Conservation (phyloP, 2,113 vertebrate species). For the Lanius ludovicianus region DNA sequence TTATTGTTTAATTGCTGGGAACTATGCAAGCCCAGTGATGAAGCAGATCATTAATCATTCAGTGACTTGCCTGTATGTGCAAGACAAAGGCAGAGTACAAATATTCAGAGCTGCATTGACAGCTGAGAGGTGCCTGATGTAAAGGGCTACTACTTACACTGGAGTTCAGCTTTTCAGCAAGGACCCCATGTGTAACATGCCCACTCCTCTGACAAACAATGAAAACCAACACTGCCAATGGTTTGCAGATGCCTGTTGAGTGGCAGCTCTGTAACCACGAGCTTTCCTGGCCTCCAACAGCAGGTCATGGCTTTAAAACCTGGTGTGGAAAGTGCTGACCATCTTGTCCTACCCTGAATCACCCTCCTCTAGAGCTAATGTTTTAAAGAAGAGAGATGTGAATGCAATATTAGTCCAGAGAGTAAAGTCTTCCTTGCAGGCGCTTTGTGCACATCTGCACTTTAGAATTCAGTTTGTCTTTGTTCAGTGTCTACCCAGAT, state of each 20-base stretch:
- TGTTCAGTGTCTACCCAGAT: neutral
- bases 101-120: neutral
- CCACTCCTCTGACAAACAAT: neutral
- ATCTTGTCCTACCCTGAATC: neutral
- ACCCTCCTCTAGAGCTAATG: neutral
- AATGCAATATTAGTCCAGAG: neutral
- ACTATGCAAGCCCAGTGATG: neutral
- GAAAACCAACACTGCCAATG: neutral
- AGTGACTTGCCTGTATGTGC: neutral
- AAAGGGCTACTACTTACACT: neutral
- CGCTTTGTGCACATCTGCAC: neutral
- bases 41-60: constrained; percentile 1
- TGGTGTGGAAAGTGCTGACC: neutral
- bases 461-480: neutral
- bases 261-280: fast-evolving
- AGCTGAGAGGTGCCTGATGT: neutral
- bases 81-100: neutral
- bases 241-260: neutral
- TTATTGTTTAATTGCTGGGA: constrained; percentile 24
- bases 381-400: neutral
- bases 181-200: neutral
- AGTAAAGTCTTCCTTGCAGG: neutral
- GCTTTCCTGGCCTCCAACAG: neutral
- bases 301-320: neutral
- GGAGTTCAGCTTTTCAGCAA: neutral